These are phyloP conservation scores for Kryphioiulus occultus DNA, from an alignment of 2,888 invertebrate species.

Conservation along the genomic window DNA sequence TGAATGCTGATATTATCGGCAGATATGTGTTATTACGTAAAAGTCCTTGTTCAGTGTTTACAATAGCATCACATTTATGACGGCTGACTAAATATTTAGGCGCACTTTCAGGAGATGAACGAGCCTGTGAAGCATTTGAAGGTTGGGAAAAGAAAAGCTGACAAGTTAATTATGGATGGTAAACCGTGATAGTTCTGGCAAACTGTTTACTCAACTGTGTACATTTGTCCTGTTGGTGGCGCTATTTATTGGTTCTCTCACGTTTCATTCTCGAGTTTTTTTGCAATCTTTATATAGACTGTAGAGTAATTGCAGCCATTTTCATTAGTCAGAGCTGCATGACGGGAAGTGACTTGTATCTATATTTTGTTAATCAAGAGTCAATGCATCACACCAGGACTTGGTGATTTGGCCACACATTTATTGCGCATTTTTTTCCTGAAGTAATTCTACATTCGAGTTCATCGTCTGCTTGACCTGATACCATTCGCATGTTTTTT, in stretches of 20 bases:
- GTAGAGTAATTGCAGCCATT: no score
- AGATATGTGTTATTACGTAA: no score
- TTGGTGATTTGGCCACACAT: neutral
- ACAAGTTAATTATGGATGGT: neutral
- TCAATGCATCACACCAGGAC: neutral
- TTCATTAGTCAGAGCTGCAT: neutral
- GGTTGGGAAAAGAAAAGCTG: neutral
- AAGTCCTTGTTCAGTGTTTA: no score
- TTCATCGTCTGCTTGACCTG: neutral
- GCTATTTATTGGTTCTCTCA: no score
- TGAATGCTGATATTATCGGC: no score
- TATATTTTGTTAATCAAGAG: neutral
- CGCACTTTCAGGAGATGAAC: neutral
- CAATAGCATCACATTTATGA: no score
- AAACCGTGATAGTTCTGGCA: neutral
- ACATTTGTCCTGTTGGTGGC: neutral
- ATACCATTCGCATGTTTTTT: neutral
- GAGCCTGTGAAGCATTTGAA: neutral
- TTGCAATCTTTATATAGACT: no score
- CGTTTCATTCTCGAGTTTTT: no score
- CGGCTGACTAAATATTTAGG: no score
- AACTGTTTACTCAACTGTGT: neutral
- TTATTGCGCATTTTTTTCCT: neutral
- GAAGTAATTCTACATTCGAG: neutral
- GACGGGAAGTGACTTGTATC: neutral